Evolutionary conservation across 1,140 invertebrate species (phyloP).

Genomic region (Cherax destructor): DNA sequence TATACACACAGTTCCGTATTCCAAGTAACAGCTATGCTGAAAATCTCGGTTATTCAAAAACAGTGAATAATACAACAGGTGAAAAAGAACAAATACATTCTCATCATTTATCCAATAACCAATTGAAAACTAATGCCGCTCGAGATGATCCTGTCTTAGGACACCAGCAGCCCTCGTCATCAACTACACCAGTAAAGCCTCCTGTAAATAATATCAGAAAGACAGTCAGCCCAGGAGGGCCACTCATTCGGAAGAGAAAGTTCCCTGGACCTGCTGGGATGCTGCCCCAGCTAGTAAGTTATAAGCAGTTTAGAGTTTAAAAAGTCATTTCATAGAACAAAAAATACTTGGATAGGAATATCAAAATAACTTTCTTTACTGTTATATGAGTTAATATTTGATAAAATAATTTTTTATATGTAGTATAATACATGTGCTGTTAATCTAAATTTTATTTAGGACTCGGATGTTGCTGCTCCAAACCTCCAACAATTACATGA

Average conservation of each 20-base stretch:
- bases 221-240: constrained; percentile 9
- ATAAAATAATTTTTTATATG: too few species aligned
- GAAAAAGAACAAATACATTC: neutral
- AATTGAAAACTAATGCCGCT: neutral
- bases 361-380: too few species aligned
- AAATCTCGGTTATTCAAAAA: neutral
- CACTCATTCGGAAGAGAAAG: constrained; percentile 38
- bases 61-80: neutral
- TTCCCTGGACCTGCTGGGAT: constrained; percentile 39
- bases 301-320: too few species aligned
- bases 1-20: neutral
- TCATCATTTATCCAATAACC: neutral
- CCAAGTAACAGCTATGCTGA: neutral
- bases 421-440: neutral
- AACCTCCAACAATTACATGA: neutral
- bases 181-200: constrained; percentile 12
- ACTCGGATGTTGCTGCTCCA: neutral
- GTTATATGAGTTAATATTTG: too few species aligned
- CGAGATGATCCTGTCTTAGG: neutral
- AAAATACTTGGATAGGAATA: too few species aligned
- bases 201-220: neutral
- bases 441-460: neutral
- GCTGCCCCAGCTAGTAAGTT: constrained; percentile 19
- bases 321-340: too few species aligned
- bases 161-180: neutral